A percentile compares a stretch with the other conserved stretches of the same genome.
Conservation (phyloP, 2,113 vertebrate genomes). For the Bostrychus sinensis region DNA sequence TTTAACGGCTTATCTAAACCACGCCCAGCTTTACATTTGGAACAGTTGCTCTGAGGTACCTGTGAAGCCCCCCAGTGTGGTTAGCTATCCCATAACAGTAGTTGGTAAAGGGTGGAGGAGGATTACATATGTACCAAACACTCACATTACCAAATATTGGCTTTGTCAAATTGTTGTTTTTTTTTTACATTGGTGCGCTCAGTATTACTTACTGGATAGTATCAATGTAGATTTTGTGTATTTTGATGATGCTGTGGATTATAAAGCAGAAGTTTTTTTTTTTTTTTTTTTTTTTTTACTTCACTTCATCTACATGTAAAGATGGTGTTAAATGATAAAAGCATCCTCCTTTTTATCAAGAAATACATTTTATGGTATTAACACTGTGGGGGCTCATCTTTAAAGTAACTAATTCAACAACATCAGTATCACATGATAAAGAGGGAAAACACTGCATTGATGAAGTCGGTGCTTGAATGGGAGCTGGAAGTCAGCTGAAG, state of each 20-base stretch:
- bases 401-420: too few species aligned
- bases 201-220: too few species aligned
- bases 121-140: neutral
- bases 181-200: neutral
- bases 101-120: neutral
- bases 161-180: neutral
- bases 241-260: neutral
- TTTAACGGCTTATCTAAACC: slow-evolving; percentile 15
- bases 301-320: neutral
- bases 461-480: too few species aligned
- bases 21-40: neutral
- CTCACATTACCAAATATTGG: neutral
- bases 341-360: neutral
- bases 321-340: neutral
- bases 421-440: too few species aligned
- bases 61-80: neutral
- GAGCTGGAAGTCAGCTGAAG: neutral
- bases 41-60: neutral
- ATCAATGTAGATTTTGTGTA: neutral
- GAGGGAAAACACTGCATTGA: neutral
- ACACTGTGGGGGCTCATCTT: neutral
- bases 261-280: neutral
- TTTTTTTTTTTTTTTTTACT: too few species aligned
- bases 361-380: neutral
- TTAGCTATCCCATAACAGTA: neutral